Conservation (phyloP, 2,113 vertebrate species). For the Amphiprion percula region DNA sequence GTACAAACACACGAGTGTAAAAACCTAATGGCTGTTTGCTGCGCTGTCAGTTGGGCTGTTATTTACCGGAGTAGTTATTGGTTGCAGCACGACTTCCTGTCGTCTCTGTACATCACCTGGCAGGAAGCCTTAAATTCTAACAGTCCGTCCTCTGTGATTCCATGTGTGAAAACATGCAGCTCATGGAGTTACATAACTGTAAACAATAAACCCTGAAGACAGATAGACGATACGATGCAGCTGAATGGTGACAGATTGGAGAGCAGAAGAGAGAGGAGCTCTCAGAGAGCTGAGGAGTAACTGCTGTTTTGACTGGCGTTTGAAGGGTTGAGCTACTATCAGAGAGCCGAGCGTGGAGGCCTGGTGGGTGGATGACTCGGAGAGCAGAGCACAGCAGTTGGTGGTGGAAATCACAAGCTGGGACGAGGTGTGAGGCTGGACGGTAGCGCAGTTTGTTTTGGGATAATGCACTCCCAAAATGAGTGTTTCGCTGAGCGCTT, state of each 20-base stretch:
- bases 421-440: background rate
- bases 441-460: background rate
- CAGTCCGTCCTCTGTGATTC: background rate
- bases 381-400: background rate
- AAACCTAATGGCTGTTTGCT: too few species aligned
- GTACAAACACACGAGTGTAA: too few species aligned
- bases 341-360: background rate
- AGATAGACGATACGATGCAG: background rate
- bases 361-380: background rate
- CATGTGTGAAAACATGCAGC: background rate
- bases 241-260: background rate
- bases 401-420: background rate
- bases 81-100: too few species aligned
- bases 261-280: background rate
- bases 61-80: too few species aligned
- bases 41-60: too few species aligned
- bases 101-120: too few species aligned
- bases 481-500: background rate
- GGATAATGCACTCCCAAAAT: constrained; percentile 30
- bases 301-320: constrained; percentile 10
- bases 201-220: background rate
- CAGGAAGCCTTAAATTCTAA: too few species aligned
- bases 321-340: background rate
- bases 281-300: background rate
- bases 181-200: background rate